phyloP scores from a whole-genome alignment of 2,113 vertebrate species.

The Propithecus coquereli region DNA sequence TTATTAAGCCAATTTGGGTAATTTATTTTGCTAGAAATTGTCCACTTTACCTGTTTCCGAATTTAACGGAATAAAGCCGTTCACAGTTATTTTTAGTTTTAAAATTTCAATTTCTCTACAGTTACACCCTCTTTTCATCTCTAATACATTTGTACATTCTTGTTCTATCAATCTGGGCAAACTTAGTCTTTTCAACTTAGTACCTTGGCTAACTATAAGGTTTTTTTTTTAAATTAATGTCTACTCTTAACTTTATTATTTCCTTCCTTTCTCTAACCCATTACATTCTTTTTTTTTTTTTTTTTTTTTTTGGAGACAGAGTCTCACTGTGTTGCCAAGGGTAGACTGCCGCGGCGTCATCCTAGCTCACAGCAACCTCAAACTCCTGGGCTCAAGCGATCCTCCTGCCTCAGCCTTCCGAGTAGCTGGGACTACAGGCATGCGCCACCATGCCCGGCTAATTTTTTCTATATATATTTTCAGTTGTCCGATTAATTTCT shows the following conservation, averaged over 20 bases:
- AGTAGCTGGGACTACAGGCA: no score
- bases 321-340: no score
- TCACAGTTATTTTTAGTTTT: neutral
- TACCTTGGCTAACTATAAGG: neutral
- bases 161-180: neutral
- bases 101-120: neutral
- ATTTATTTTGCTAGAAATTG: conserved; percentile 1
- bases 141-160: neutral
- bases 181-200: neutral
- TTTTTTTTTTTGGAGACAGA: no score
- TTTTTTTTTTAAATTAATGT: neutral
- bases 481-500: no score
- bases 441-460: no score
- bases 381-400: no score
- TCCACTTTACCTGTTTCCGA: neutral
- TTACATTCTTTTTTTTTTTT: no score
- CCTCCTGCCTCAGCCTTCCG: no score
- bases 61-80: neutral
- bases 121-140: neutral
- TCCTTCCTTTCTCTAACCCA: neutral
- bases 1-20: conserved; percentile 21
- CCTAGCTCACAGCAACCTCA: no score
- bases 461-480: no score
- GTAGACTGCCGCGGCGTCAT: no score
- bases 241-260: neutral